phyloP scores from a whole-genome alignment of 2,113 vertebrate species.

The Sebastes fasciatus region DNA sequence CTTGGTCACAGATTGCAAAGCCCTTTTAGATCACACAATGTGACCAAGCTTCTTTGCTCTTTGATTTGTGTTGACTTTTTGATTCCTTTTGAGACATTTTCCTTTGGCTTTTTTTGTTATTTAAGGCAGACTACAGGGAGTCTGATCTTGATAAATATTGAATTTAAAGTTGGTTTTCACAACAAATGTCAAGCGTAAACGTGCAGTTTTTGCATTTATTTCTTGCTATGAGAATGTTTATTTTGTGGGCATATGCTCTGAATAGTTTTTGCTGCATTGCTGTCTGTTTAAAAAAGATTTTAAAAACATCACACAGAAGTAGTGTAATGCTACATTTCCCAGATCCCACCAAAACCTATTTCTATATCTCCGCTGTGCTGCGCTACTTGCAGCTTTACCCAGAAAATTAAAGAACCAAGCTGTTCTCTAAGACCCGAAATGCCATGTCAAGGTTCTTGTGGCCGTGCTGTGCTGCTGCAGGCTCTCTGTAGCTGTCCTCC shows the following conservation, averaged over 20 bases:
- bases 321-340: not conserved
- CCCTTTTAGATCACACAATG: conserved; percentile 40
- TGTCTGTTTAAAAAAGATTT: not conserved
- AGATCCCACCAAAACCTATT: not conserved
- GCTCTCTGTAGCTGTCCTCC: not conserved
- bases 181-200: not conserved
- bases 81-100: conserved; percentile 31
- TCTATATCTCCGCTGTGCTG: not conserved
- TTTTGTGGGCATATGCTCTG: not conserved
- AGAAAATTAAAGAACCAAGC: conserved; percentile 23
- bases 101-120: not conserved
- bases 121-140: not conserved
- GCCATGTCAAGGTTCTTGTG: conserved; percentile 49
- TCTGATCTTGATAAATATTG: too few species aligned
- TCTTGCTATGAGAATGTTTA: not conserved
- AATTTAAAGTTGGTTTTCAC: not conserved
- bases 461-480: conserved; percentile 35
- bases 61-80: conserved; percentile 61
- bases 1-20: conserved; percentile 65
- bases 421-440: conserved; percentile 36
- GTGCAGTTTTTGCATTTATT: not conserved
- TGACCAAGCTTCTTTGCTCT: conserved; percentile 32
- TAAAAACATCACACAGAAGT: not conserved
- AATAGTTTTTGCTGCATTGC: not conserved
- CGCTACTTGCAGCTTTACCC: conserved; percentile 4